Evolutionary conservation across 2,888 invertebrate species (phyloP).

Genomic region (Camponotus fellah): DNA sequence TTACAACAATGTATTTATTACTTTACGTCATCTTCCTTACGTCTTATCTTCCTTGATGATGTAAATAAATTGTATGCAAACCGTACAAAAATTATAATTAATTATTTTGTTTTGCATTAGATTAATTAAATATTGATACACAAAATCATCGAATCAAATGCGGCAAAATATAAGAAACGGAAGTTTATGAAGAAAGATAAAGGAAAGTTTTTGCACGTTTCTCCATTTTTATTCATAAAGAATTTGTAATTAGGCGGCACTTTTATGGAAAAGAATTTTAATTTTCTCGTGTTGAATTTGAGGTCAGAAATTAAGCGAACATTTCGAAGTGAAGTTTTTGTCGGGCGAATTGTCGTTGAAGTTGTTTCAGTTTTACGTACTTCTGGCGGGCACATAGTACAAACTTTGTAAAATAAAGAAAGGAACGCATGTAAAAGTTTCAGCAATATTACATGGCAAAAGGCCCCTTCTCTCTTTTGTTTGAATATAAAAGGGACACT

Average conservation of each 20-base stretch:
- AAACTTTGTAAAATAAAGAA: constrained; percentile 39
- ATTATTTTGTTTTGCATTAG: constrained; percentile 6
- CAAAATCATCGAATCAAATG: constrained; percentile 3
- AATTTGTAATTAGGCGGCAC: constrained; percentile 18
- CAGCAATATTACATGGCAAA: background rate
- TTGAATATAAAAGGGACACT: background rate
- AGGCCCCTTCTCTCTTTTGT: background rate
- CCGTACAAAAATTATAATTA: constrained; percentile 34
- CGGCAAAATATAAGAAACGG: constrained; percentile 7
- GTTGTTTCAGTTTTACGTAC: constrained; percentile 33
- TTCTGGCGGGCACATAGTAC: background rate
- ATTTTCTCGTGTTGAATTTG: constrained; percentile 32
- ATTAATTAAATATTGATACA: constrained; percentile 25
- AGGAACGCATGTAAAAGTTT: constrained; percentile 29
- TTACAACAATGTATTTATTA: background rate
- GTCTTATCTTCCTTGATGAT: background rate
- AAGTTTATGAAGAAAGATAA: constrained; percentile 18
- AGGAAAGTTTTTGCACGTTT: background rate
- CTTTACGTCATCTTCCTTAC: background rate
- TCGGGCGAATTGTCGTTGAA: constrained; percentile 19
- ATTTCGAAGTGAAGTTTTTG: constrained; percentile 35
- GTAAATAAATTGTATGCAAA: background rate
- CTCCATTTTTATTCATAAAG: constrained; percentile 2
- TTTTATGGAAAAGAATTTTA: constrained; percentile 34
- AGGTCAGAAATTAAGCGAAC: constrained; percentile 34